Evolutionary conservation across 1,140 invertebrate genomes (phyloP).

Genomic region (Drosophila parvula): DNA sequence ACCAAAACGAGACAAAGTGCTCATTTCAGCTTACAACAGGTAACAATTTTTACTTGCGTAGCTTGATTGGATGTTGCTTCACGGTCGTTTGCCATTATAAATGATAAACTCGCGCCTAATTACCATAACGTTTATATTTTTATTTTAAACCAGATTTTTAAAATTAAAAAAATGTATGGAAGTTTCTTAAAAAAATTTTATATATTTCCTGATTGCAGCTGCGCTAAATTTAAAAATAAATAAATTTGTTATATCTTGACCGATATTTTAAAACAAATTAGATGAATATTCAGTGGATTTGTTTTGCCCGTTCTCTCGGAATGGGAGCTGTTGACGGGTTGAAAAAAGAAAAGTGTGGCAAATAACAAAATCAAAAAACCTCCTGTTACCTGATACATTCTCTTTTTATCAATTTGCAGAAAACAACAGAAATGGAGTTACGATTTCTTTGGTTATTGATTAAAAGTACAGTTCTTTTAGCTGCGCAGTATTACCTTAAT

Average conservation of each 20-base stretch:
- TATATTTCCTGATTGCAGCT: constrained; percentile 17
- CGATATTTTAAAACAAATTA: not conserved
- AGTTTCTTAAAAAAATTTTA: not conserved
- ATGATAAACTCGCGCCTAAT: not conserved
- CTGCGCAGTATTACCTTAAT: too few relatives aligned
- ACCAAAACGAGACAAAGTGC: not conserved
- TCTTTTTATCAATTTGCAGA: constrained; percentile 2
- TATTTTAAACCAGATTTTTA: not conserved
- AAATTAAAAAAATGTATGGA: not conserved
- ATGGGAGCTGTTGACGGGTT: constrained; percentile 6
- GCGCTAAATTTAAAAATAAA: constrained; percentile 18
- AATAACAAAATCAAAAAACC: not conserved
- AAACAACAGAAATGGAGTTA: not conserved
- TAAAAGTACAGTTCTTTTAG: too few relatives aligned
- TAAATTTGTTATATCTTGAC: not conserved
- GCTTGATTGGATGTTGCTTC: not conserved
- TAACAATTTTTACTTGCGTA: not conserved
- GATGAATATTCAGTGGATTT: constrained; percentile 8
- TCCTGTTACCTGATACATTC: not conserved
- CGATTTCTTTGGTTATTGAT: not conserved
- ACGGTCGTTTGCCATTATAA: not conserved
- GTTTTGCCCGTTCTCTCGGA: constrained; percentile 7
- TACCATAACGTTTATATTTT: not conserved
- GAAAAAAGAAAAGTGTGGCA: constrained; percentile 12
- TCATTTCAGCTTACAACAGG: not conserved